Base-by-base conservation (phyloP, 1,140 invertebrate genomes). In the Zeugodacus cucurbitae region DNA sequence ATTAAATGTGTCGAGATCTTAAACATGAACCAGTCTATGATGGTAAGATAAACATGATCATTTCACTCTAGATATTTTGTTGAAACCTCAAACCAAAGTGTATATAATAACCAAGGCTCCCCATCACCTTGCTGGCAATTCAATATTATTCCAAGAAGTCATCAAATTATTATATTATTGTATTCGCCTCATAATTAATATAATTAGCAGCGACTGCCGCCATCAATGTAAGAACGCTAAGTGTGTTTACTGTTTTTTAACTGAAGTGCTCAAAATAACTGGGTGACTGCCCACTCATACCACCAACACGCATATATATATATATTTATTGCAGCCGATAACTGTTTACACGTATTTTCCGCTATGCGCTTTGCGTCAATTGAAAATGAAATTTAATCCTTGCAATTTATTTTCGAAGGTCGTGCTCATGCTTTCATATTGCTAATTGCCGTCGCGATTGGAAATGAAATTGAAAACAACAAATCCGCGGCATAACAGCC, bases 361-460 rank as follows among this genome's bases (percentile, higher is more conserved):
- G 34, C 26, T 74, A 41, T 17, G 34, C 67, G 34, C 48, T 74
- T 82, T 82, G 74, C 74, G 74, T 82, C 74, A 82, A 82, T 48
- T 82, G 74, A 82, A 82, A 82, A 82, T 82, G 74, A 82, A 82
- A 82, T 82, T 82, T 82, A 48, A 82, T 82, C 74, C 74, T 82
- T 82, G 41, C 74, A 82, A 82, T 82, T 82, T 48, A 48, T 48
- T 82, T 82, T 82, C 74, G 74, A 82, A 82, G 74, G 74, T 82
- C 74, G 74, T 37, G 41, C n/a, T 14, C 34, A 82, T 26, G 74
- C 41, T 82, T 82, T 44, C 11, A 37, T 48, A 82, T 82, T 82
- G n/a, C 7, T 26, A 78, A 82, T 48, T 48, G 74, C 74, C 22
- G 20, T 22, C 37, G 70, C 34, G 29, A 74, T 41, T 74, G 4